Evolutionary conservation across 2,888 invertebrate species (phyloP), one percentile per base, ranked within the genome.

Genomic region (Agelastica alni): DNA sequence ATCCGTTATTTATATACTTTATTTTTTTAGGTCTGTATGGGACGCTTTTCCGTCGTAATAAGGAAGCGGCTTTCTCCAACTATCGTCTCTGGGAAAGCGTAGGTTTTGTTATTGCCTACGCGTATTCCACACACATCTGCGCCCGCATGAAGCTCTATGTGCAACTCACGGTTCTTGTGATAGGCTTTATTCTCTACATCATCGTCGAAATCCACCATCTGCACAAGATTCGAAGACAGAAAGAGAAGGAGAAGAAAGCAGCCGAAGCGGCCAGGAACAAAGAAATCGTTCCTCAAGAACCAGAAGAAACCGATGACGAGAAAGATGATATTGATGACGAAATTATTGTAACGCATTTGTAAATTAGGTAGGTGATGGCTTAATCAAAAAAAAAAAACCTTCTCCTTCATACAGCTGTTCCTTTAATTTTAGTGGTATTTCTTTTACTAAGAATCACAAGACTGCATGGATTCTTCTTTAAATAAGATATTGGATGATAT

Each of bases 31-130:
- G 91, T 62, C 80, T 93, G 13, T 93, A 93, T 72, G 94, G 93
- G 46, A 87, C 89, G 10, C 81, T 93, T 59, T 94, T 91, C 82
- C 82, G 90, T 69, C 86, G 90, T 53, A 92, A 93, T 81, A 93
- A 93, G 72, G 93, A 93, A 75, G 93, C 93, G 0, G 93, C 93
- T 1, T 94, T 93, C 81, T 92, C 93, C 51, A 93, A 93, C 79
- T 93, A 87, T 77, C 84, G 93, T 18, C 82, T 93, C 4, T 93
- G 93, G 93, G 93, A 94, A 76, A 91, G 91, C 46, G 85, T 88
- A 2, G 94, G 94, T 2, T 94, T 93, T 76, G 93, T 93, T 20
- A 87, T 93, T 39, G 92, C 93, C 6, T 94, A 93, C 71, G 91
- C 91, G 0, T 93, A 92, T 78, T 91, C 91, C 65, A 92, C 91